These are phyloP conservation scores for Geococcyx californianus DNA, from an alignment of 2,113 vertebrate genomes.

Conservation along the genomic window DNA sequence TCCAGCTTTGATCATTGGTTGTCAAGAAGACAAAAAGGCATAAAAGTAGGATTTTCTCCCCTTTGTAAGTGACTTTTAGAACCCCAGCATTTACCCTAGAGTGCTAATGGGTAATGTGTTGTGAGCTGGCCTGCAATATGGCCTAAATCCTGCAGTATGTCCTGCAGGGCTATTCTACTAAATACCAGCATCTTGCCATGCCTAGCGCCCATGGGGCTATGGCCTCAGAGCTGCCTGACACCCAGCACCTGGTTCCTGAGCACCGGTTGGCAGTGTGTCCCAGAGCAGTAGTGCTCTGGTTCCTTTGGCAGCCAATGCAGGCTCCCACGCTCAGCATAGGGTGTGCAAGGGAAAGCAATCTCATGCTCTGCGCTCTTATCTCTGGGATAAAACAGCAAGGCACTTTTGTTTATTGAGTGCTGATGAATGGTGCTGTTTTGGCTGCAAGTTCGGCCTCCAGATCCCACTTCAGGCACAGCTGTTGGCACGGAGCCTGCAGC, in stretches of 20 bases:
- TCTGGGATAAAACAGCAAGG: not conserved
- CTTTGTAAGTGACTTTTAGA: not conserved
- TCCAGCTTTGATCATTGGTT: not conserved
- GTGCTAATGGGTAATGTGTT: not conserved
- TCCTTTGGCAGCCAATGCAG: not conserved
- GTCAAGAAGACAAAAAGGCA: not conserved
- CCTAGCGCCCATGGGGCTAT: fast-evolving
- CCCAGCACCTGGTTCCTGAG: fast-evolving
- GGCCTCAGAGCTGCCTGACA: not conserved
- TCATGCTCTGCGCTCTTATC: conserved; percentile 12
- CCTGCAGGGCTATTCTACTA: not conserved
- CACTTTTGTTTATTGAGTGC: conserved; percentile 56
- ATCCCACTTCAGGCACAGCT: not conserved
- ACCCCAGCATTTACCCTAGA: not conserved
- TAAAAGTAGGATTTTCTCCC: not conserved
- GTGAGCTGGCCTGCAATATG: not conserved
- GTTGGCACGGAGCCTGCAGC: not conserved
- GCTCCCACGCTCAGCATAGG: not conserved
- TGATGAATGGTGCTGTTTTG: not conserved
- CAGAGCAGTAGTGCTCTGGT: not conserved
- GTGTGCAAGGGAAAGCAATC: not conserved
- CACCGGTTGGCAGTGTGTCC: fast-evolving
- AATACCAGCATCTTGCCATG: not conserved
- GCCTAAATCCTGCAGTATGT: not conserved
- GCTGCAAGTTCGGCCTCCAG: not conserved